These are phyloP conservation scores for Panulirus ornatus DNA, from an alignment of 1,140 invertebrate genomes.

Conservation along the genomic window DNA sequence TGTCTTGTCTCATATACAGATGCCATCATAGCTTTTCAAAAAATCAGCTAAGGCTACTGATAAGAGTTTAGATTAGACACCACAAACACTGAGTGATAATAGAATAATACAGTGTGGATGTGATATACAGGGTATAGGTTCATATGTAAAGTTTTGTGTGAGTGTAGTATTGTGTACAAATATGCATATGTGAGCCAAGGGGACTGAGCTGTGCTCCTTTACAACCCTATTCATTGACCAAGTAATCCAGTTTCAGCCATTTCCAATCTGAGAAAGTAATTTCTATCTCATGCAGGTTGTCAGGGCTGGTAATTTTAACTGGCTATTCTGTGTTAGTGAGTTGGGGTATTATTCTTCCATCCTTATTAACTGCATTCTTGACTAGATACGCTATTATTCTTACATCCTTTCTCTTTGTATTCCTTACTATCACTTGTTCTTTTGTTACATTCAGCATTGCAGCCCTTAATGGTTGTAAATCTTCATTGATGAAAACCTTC, in stretches of 20 bases:
- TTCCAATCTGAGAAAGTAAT: too few relatives aligned
- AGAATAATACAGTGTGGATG: background rate
- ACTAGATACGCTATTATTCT: too few relatives aligned
- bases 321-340: too few relatives aligned
- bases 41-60: background rate
- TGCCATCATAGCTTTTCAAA: background rate
- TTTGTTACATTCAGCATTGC: too few relatives aligned
- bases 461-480: too few relatives aligned
- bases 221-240: conserved; percentile 3
- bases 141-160: background rate
- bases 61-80: background rate
- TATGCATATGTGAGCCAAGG: background rate
- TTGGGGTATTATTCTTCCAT: too few relatives aligned
- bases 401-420: too few relatives aligned
- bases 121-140: background rate
- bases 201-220: background rate
- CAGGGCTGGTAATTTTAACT: too few relatives aligned
- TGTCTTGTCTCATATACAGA: background rate
- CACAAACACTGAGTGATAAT: conserved; percentile 11
- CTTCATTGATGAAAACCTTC: too few relatives aligned
- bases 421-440: too few relatives aligned
- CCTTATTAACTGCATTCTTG: too few relatives aligned
- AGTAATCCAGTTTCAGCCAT: background rate
- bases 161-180: background rate
- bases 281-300: too few relatives aligned